phyloP scores from a whole-genome alignment of 2,797 vertebrate genomes.

The Clarias laeviceps region DNA sequence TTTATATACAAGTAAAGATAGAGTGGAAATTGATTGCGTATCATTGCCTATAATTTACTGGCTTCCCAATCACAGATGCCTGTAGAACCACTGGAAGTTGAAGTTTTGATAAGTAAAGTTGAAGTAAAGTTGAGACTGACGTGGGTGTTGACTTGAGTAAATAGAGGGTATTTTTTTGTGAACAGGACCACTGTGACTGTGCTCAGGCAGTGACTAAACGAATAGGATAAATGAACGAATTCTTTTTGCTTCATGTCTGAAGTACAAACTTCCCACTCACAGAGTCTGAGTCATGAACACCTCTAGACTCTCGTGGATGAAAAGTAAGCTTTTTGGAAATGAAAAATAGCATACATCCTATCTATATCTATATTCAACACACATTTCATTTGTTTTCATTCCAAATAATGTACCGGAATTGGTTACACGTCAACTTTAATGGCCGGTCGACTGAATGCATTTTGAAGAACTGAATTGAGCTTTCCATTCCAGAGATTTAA shows the following conservation, averaged over 20 bases:
- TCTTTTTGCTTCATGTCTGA: neutral
- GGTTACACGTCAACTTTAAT: neutral
- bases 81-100: neutral
- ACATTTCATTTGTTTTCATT: neutral
- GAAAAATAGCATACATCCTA: neutral
- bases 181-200: neutral
- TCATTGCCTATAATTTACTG: neutral
- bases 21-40: neutral
- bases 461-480: neutral
- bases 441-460: neutral
- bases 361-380: neutral
- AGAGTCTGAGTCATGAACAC: too few relatives aligned
- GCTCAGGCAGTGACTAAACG: neutral
- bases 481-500: slow-evolving; percentile 11
- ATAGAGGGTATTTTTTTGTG: neutral
- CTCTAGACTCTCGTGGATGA: neutral
- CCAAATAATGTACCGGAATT: neutral
- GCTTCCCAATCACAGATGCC: neutral
- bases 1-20: neutral
- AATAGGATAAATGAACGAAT: neutral
- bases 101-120: neutral
- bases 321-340: neutral
- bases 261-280: neutral
- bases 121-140: neutral
- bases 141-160: neutral